Evolutionary conservation across 30 jellyfish, hydroid and myxozoan genomes (phyloP).

Genomic region (Turritopsis rubra): DNA sequence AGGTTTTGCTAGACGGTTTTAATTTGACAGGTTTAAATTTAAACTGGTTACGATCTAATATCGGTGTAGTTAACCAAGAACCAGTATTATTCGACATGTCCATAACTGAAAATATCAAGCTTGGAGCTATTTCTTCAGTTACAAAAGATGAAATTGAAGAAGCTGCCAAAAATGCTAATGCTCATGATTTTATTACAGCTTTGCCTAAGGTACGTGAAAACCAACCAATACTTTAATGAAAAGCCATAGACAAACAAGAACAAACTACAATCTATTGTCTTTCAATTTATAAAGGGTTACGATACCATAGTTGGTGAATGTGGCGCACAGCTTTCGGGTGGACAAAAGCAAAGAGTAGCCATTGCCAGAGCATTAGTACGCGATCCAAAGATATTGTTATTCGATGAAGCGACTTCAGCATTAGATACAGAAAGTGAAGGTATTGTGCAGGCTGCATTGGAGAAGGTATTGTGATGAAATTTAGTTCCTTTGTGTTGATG

Average conservation of each 20-base stretch:
- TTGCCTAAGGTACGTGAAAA: conserved; percentile 72
- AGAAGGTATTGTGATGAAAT: conserved; percentile 42
- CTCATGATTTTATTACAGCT: conserved; percentile 57
- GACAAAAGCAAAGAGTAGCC: conserved; percentile 92
- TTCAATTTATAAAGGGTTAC: conserved; percentile 30
- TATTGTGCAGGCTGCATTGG: conserved; percentile 90
- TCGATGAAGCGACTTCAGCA: conserved; percentile 97
- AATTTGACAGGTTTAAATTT: conserved; percentile 44
- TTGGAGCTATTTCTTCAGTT: conserved; percentile 55
- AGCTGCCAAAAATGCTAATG: conserved; percentile 84
- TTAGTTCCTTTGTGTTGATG: no score
- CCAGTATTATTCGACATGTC: conserved; percentile 83
- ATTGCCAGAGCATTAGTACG: conserved; percentile 86
- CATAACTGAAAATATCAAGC: conserved; percentile 59
- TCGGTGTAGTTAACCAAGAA: conserved; percentile 92
- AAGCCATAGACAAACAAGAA: neutral
- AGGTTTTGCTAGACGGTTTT: conserved; percentile 66
- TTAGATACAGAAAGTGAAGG: conserved; percentile 91
- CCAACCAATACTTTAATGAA: no score
- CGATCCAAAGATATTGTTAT: conserved; percentile 71
- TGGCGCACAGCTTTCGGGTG: conserved; percentile 97
- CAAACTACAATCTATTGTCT: no score
- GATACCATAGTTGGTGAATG: conserved; percentile 91
- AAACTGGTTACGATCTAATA: conserved; percentile 71
- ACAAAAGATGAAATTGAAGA: conserved; percentile 47